Evolutionary conservation across 2,888 invertebrate genomes (phyloP), one percentile per base, ranked within the genome.

Genomic region (Baccha elongata): DNA sequence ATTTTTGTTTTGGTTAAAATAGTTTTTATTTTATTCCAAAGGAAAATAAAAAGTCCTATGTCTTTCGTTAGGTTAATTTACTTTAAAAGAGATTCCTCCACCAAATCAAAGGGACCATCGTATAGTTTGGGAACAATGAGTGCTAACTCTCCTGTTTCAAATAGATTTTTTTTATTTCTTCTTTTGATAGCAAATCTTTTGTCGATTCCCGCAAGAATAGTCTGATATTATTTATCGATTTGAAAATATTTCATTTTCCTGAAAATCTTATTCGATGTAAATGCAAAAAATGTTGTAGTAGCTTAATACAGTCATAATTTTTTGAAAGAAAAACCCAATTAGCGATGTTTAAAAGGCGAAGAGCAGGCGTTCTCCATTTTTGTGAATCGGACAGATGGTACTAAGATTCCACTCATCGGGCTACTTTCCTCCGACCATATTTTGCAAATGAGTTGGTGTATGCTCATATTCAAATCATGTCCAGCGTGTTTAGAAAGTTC

Each of bases 141-240:
- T 40, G 37, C n/a, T 35, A 3, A 8, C 29, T 32, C 8, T 32
- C 1, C 37, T 32, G 7, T 21, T 53, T 53, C 3, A 10, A 35
- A 35, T n/a, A 35, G 4, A 35, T n/a, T n/a, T 53, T 23, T 35
- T 26, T 50, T 17, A 8, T 21, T 46, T 15, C n/a, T 10, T 15
- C 10, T 1, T 50, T 17, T 50, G 15, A 2, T 26, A 8, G 15
- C 11, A 15, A 13, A 7, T 5, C 10, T 35, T 53, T 35, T n/a
- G 52, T 52, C 19, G n/a, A 17, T 19, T 53, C 35, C 19, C 35
- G 3, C 53, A 35, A 17, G 35, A 53, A n/a, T 35, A 5, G 4
- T 4, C 19, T n/a, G 19, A 19, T 35, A 35, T n/a, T n/a, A n/a
- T 40, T 53, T 35, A 35, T 53, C n/a, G 35, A 35, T 53, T 21